Evolutionary conservation across 1,140 invertebrate species (phyloP).

Genomic region (Drosophila ironensis): DNA sequence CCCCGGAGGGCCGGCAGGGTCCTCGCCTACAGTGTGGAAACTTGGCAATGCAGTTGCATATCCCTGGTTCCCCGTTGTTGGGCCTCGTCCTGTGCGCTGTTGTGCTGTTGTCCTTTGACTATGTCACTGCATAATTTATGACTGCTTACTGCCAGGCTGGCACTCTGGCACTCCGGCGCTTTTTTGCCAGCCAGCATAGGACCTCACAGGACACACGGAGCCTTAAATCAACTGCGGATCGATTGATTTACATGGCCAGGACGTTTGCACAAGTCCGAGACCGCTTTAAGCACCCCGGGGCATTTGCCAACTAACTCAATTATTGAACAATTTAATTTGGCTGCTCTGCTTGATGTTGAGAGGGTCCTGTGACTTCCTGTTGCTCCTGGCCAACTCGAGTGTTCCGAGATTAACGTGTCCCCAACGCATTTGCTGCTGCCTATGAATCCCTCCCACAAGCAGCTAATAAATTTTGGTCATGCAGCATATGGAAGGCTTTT

Average conservation of each 20-base stretch:
- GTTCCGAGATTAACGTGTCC: constrained; percentile 60
- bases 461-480: constrained; percentile 67
- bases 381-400: constrained; percentile 47
- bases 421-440: constrained; percentile 14
- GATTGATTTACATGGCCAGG: constrained; percentile 46
- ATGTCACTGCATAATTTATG: constrained; percentile 79
- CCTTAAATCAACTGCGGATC: constrained; percentile 52
- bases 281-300: constrained; percentile 55
- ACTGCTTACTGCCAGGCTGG: constrained; percentile 64
- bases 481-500: constrained; percentile 35
- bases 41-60: constrained; percentile 55
- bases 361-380: constrained; percentile 28
- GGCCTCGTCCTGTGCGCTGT: constrained; percentile 30
- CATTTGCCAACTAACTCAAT: constrained; percentile 57
- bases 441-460: constrained; percentile 26
- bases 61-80: constrained; percentile 42
- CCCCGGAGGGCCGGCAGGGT: too few species aligned
- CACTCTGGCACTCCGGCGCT: constrained; percentile 40
- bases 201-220: constrained; percentile 11
- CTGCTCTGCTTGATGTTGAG: constrained; percentile 17
- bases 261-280: constrained; percentile 29
- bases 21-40: constrained; percentile 20
- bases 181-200: constrained; percentile 39
- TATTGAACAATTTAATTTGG: constrained; percentile 72
- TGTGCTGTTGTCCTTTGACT: constrained; percentile 73